Evolutionary conservation across 2,888 invertebrate species (phyloP), one percentile per base, ranked within the genome.

Genomic region (Drosophila kokeensis): DNA sequence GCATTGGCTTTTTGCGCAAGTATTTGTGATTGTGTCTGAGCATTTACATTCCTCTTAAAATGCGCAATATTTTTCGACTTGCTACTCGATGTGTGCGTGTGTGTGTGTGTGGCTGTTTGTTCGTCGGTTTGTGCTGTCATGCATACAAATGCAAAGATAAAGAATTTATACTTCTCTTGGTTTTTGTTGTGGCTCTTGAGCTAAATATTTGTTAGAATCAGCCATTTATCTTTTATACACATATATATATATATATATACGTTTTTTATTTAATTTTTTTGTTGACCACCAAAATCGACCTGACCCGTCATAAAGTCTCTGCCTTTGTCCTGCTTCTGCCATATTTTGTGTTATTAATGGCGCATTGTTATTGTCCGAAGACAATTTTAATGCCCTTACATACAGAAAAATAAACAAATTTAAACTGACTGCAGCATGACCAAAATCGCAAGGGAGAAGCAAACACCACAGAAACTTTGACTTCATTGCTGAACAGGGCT

Each of bases 111-210:
- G 58, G 30, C 27, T 53, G 58, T 73, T 62, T 67, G 27, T 21
- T 5, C 42, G 2, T 24, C 21, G 15, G 24, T 40, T 24, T 57
- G 40, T 50, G 67, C 78, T 76, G 83, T 79, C 86, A 80, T 81
- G 86, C 87, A 87, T 86, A 86, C 84, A 76, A 87, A 87, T 81
- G 79, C 82, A 84, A 76, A 83, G 81, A 86, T 86, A 83, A 83
- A 74, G 77, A 74, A 79, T 80, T 67, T 70, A 63, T 75, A 60
- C 54, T 52, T 61, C 34, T 29, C 29, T 52, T 42, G 57, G 13
- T 53, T 68, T 57, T 27, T 40, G n/a, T 27, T 38, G n/a, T 60
- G 66, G 40, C 59, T 70, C 48, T 48, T 57, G 59, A 48, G 63
- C 50, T 57, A 62, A 60, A 70, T 62, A 73, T 66, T 29, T 63